Conservation (phyloP, 2,797 vertebrate species). For the Danio jaintianensis region DNA sequence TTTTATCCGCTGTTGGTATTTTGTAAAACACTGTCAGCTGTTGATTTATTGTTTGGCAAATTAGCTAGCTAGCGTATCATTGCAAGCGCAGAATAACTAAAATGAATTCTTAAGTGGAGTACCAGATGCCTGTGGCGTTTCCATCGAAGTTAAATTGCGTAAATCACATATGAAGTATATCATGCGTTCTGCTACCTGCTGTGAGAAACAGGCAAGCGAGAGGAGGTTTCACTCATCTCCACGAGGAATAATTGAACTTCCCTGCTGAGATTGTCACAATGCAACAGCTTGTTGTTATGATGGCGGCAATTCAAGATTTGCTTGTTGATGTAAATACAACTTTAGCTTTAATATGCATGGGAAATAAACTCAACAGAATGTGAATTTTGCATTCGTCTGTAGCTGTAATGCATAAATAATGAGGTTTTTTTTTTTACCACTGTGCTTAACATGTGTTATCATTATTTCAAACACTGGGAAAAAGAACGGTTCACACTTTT, state of each 20-base stretch:
- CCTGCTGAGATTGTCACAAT: slow-evolving; percentile 12
- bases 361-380: background rate
- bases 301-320: background rate
- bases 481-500: too few relatives aligned
- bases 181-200: slow-evolving; percentile 2
- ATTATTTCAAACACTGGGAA: too few relatives aligned
- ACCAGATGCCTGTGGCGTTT: slow-evolving; percentile 12
- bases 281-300: slow-evolving; percentile 26
- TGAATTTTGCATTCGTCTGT: background rate
- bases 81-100: slow-evolving; percentile 40
- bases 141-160: background rate
- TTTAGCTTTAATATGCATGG: background rate
- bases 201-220: background rate
- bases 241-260: slow-evolving; percentile 28
- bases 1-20: slow-evolving; percentile 25
- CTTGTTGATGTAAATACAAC: slow-evolving; percentile 27
- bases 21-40: slow-evolving; percentile 25
- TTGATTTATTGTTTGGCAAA: slow-evolving; percentile 47
- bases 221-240: slow-evolving; percentile 26
- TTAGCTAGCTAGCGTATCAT: slow-evolving; percentile 30
- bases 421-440: too few relatives aligned
- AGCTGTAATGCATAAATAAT: background rate
- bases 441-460: too few relatives aligned
- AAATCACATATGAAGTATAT: slow-evolving; percentile 14
- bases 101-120: slow-evolving; percentile 30